Base-by-base conservation (phyloP, 2,113 vertebrate genomes). In the Corythornis cristatus region DNA sequence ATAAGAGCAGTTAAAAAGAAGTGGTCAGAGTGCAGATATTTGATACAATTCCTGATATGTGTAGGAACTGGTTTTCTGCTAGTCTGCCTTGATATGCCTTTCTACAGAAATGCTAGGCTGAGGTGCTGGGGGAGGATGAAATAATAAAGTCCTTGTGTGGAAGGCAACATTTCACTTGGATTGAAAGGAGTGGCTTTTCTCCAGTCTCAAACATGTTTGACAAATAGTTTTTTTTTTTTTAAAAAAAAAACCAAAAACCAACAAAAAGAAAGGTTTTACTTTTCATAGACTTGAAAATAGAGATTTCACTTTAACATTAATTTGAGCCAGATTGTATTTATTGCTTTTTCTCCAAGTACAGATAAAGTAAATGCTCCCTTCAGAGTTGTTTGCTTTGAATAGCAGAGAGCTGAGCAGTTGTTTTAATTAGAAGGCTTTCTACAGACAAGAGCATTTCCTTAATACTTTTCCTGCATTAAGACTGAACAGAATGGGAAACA, bases 341-440 rank as follows among this genome's bases (percentile, higher is more conserved):
- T 45, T 93, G 84, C 82, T 85, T 94, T 88, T 93, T 60, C 56
- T 77, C 48, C 65, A 65, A 0, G 1, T 80, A 71, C 72, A 86
- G 64, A 86, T 73, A 73, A 92, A 95, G 78, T 65, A 93, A 93
- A 89, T 71, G 79, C 72, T 96, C 91, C 89, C 91, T 83, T 91
- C 79, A 83, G 93, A 94, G 72, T 18, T 94, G 89, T 91, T 93
- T 89, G 80, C 82, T 91, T 82, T 91, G 87, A 84, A 37, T 10
- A 91, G 70, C 1, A 0, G 66, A 92, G 74, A 95, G 81, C 50
- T 11, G 18, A 88, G 82, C 35, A 75, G 79, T 73, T 93, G 86
- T 83, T 95, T 92, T 89, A 93, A 91, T 93, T 93, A 89, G 86
- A 82, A 66, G 78, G 43, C 86, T 92, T 92, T 76, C 84, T 80